Base-by-base conservation (phyloP, 2,113 vertebrate species). In the Paramisgurnus dabryanus region DNA sequence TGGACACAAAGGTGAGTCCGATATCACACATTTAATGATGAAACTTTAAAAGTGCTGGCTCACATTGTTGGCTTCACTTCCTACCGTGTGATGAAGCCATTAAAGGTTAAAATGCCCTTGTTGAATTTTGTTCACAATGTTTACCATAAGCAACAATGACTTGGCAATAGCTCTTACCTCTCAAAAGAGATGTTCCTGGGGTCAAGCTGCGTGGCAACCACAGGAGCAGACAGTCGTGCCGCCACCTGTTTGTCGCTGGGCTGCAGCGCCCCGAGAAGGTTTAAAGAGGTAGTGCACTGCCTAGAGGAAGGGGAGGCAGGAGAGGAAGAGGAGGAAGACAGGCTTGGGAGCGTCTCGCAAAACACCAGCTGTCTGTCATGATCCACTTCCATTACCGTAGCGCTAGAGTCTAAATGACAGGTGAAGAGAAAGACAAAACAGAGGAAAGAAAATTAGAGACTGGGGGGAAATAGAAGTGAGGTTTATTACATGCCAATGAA, bases 361-460 rank as follows among this genome's bases (percentile, higher is more conserved):
- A 95, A 98, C 10, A 98, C 97, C 89, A 98, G 92, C 61, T 95
- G 93, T 83, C 95, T 94, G 92, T 99, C 97, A 0, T 99, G 98
- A 92, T 99, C 97, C 0, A 99, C 96, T 89, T 99, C 98, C 95
- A 99, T 98, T 89, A 99, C 97, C 88, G 96, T 94, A 0, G 98
- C 97, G 0, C 94, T 96, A 67, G 95, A 95, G 76, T 97, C 98
- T 98, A 88, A 49, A 41, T 43, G 74, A 74, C 60, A 43, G 39
- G 69, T n/a, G 53, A 60, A 50, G 60, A 61, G 49, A 75, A 49
- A 49, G 57, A 43, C 47, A 10, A 3, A 41, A 58, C 2, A 22
- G 53, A 72, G 27, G 40, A 7, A 60, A 82, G 49, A 18, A 17
- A 66, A 78, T 53, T 47, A 67, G 17, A 70, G 12, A 50, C 34